These are phyloP conservation scores for Terrapene triunguis DNA, from an alignment of 2,113 vertebrate species.

Conservation along the genomic window DNA sequence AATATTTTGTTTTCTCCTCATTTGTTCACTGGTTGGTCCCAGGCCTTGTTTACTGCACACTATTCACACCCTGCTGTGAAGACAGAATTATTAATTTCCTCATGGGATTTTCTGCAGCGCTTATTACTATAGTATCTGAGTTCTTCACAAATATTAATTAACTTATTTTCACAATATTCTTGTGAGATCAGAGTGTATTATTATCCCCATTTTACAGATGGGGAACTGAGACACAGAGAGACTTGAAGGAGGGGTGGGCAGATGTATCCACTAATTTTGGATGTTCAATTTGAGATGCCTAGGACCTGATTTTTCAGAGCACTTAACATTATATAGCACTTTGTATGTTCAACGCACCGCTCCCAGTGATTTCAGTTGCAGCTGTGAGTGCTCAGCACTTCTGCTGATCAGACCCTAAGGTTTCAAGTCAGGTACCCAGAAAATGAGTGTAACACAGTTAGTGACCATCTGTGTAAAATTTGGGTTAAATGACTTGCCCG, in stretches of 20 bases:
- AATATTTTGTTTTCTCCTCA: too few relatives aligned
- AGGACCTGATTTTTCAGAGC: not conserved
- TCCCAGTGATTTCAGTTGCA: not conserved
- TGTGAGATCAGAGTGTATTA: not conserved
- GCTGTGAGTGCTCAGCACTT: not conserved
- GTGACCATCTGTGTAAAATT: not conserved
- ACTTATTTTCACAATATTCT: not conserved
- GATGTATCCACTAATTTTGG: not conserved
- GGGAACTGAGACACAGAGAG: not conserved
- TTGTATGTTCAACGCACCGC: not conserved
- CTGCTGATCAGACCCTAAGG: not conserved
- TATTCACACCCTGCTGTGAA: too few relatives aligned
- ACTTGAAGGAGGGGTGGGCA: not conserved
- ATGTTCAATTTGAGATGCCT: not conserved
- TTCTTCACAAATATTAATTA: too few relatives aligned
- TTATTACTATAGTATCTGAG: too few relatives aligned
- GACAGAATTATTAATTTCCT: too few relatives aligned
- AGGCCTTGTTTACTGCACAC: too few relatives aligned
- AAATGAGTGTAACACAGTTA: not conserved
- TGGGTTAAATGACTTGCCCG: too few relatives aligned
- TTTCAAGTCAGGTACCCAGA: not conserved
- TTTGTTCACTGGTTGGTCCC: too few relatives aligned
- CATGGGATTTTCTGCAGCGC: too few relatives aligned
- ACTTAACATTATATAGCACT: not conserved
- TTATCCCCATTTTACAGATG: too few relatives aligned